Conservation (phyloP, 2,113 vertebrate species). For the Gobiocypris rarus region DNA sequence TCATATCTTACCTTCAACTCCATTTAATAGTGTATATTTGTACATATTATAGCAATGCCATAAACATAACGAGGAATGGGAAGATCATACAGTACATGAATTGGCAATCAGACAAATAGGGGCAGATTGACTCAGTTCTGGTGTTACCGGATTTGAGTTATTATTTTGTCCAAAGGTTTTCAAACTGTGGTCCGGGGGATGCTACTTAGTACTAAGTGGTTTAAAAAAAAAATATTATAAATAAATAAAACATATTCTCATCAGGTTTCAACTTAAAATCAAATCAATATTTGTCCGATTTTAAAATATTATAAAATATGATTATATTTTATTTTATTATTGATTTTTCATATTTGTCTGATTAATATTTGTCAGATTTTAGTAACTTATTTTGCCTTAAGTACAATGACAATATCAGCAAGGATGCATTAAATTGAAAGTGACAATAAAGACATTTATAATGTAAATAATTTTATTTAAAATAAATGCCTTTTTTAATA, state of each 20-base stretch:
- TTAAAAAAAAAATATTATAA: no score
- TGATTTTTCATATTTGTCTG: no score
- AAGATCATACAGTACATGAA: background rate
- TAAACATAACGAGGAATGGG: background rate
- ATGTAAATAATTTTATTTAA: background rate
- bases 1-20: background rate
- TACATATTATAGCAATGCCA: background rate
- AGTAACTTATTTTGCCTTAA: no score
- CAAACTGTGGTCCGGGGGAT: background rate
- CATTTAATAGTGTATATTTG: background rate
- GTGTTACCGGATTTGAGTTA: background rate
- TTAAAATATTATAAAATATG: no score
- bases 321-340: no score
- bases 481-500: background rate
- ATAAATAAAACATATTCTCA: no score
- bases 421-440: background rate
- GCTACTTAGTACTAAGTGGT: background rate
- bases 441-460: background rate
- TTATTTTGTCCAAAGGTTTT: background rate
- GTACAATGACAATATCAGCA: background rate
- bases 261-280: no score
- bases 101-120: background rate
- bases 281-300: no score
- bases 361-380: no score
- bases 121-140: background rate